Evolutionary conservation across 1,140 invertebrate genomes (phyloP), one percentile per base, ranked within the genome.

Genomic region (Anadara kagoshimensis): DNA sequence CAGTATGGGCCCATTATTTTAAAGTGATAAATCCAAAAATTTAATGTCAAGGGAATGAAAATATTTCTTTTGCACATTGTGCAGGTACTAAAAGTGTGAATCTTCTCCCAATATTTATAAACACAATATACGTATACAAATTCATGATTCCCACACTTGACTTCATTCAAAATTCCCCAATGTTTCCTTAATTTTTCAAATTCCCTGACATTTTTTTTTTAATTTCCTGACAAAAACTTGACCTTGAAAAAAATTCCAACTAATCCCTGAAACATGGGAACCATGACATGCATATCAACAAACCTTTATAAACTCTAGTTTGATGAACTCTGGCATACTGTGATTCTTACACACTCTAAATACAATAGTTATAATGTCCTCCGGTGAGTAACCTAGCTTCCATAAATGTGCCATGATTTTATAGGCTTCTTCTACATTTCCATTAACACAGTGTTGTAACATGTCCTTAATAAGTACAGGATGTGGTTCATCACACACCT

Each of bases 401-500:
- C 95, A 98, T 24, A 99, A 90, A 87, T 97, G 94, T 16, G 93
- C 91, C 83, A 99, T 92, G 43, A 97, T 92, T 89, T 94, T 94
- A 84, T 95, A 98, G 1, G 97, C 95, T 80, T 95, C 94, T 67
- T 94, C 93, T 75, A 99, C 94, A 76, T 98, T 93, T 49, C 93
- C 93, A 59, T 94, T 88, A 0, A 92, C 90, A 90, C 97, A 99
- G 82, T 93, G 91, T 68, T 95, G 92, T 61, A 99, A 90, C 96
- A 99, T 99, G 77, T 95, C 93, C 89, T 95, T 95, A 12, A 99
- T 93, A 0, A 98, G 86, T 73, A 98, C 91, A 10, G 98, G 98
- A 92, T 99, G 97, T 0, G 98, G 98, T 88, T 99, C 98, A 90
- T 99, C 98, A 88, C 98, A 99, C 18, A 99, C 97, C 91, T 92